phyloP scores from a whole-genome alignment of 2,113 vertebrate species.

The Prunella fulvescens region DNA sequence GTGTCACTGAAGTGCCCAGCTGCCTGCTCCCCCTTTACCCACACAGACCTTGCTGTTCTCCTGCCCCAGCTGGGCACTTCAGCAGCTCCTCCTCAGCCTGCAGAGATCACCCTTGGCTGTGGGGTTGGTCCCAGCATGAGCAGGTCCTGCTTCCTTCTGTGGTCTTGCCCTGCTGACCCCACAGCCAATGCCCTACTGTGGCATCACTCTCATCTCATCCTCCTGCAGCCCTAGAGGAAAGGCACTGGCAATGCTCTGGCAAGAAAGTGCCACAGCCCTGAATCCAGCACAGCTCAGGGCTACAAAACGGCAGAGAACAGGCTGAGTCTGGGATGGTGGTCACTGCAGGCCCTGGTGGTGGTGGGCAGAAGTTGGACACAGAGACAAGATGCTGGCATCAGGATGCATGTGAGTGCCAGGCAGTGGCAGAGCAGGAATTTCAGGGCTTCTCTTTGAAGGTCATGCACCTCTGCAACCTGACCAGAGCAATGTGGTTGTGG shows the following conservation, averaged over 20 bases:
- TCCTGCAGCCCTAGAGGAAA: not conserved
- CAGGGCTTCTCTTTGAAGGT: not conserved
- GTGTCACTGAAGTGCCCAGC: accelerated
- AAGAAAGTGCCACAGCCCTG: not conserved
- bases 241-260: not conserved
- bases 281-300: not conserved
- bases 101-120: accelerated
- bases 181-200: accelerated
- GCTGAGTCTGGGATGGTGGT: too few species aligned
- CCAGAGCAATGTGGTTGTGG: not conserved
- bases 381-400: accelerated
- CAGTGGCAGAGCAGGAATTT: not conserved
- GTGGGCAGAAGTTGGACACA: not conserved
- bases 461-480: not conserved
- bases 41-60: not conserved
- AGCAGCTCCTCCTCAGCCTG: not conserved
- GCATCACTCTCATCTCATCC: not conserved
- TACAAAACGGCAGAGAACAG: not conserved
- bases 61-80: accelerated
- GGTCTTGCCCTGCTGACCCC: not conserved
- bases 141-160: not conserved
- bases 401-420: not conserved
- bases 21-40: not conserved
- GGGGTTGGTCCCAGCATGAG: accelerated
- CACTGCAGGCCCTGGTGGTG: not conserved